Evolutionary conservation across 2,113 vertebrate genomes (phyloP).

Genomic region (Platichthys flesus): DNA sequence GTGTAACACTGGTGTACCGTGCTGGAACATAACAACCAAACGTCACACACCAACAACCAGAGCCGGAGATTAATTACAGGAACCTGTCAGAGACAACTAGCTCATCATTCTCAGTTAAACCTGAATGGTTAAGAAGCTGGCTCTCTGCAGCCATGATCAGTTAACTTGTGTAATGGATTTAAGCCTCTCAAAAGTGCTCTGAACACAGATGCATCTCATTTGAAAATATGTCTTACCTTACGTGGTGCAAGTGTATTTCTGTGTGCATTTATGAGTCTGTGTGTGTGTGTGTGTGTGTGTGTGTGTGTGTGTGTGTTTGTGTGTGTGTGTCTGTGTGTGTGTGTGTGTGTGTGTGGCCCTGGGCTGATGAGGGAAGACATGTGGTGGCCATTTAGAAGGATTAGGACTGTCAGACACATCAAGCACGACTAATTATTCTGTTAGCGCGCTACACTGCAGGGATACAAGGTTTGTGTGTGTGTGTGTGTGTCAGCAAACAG

Average conservation of each 20-base stretch:
- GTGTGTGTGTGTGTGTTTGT: constrained; percentile 21
- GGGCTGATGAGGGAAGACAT: constrained; percentile 79
- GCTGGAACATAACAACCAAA: no score
- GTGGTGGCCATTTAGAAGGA: constrained; percentile 85
- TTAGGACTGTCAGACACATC: constrained; percentile 85
- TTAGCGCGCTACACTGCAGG: constrained; percentile 71
- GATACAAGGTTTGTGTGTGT: constrained; percentile 37
- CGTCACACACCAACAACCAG: no score
- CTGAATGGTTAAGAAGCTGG: no score
- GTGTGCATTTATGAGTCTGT: background rate
- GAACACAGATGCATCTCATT: constrained; percentile 37
- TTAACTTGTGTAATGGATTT: constrained; percentile 10
- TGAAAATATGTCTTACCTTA: constrained; percentile 12
- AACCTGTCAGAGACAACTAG: no score
- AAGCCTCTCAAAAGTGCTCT: constrained; percentile 10
- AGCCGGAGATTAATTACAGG: no score
- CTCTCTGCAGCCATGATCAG: background rate
- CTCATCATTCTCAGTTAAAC: no score
- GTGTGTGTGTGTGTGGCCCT: constrained; percentile 61
- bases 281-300: background rate
- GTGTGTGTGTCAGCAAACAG: background rate
- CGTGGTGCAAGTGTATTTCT: background rate
- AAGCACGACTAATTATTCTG: constrained; percentile 80
- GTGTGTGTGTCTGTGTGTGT: constrained; percentile 49
- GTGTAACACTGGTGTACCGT: no score